A percentile compares a stretch with the other conserved stretches of the same genome.
These are phyloP conservation scores for Strix uralensis DNA, from an alignment of 2,113 vertebrate genomes.

Conservation along the genomic window DNA sequence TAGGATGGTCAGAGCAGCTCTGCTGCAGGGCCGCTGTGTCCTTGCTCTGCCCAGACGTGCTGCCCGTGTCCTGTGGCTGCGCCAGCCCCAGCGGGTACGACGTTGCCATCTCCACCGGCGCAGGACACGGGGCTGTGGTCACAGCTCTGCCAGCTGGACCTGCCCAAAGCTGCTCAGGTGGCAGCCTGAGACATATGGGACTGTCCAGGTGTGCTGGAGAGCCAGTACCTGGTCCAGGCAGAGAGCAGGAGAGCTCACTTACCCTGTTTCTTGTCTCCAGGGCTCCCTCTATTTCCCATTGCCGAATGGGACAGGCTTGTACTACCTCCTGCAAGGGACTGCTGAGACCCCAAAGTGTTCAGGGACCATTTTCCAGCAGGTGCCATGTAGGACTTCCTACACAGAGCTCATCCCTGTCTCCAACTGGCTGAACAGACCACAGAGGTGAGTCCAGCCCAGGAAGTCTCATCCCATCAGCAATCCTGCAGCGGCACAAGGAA, in stretches of 20 bases:
- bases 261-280: constrained; percentile 48
- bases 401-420: constrained; percentile 75
- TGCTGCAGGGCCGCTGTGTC: background rate
- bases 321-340: constrained; percentile 81
- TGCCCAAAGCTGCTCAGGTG: background rate
- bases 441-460: constrained; percentile 70
- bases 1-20: background rate
- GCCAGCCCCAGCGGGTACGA: rapidly evolving
- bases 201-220: background rate
- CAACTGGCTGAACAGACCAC: constrained; percentile 86
- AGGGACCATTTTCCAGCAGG: constrained; percentile 73
- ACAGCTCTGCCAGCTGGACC: background rate
- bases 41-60: background rate
- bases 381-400: constrained; percentile 83
- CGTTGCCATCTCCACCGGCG: background rate
- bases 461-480: background rate
- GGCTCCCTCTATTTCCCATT: constrained; percentile 87
- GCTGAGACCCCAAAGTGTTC: constrained; percentile 83
- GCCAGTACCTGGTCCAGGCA: background rate
- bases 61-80: background rate
- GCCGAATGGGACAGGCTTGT: constrained; percentile 80
- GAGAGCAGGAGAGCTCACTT: background rate
- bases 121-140: background rate
- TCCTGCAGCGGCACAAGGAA: background rate
- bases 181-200: background rate